A percentile compares a stretch with the other conserved stretches of the same genome.
phyloP scores from a whole-genome alignment of 2,888 invertebrate genomes.

The Teinopalpus imperialis region DNA sequence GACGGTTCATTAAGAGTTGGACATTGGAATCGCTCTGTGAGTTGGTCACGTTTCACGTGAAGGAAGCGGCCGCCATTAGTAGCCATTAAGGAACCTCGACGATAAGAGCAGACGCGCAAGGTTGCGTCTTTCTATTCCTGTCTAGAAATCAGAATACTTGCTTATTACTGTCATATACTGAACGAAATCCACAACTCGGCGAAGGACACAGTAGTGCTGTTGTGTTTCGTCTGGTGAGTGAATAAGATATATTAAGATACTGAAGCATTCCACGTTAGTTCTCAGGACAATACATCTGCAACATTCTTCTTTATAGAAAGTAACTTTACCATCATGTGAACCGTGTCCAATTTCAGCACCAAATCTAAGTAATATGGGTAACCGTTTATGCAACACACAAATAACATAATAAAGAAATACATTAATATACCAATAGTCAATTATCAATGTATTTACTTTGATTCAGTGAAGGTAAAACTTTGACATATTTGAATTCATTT shows the following conservation, averaged over 20 bases:
- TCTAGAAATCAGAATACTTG: background rate
- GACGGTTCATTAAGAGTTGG: conserved; percentile 32
- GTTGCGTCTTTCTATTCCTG: conserved; percentile 17
- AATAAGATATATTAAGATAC: too few relatives aligned
- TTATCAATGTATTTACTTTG: background rate
- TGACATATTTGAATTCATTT: conserved; percentile 4
- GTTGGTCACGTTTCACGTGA: conserved; percentile 40
- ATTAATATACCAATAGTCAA: background rate
- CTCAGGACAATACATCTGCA: too few relatives aligned
- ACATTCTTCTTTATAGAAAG: too few relatives aligned
- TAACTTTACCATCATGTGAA: too few relatives aligned
- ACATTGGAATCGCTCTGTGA: conserved; percentile 5
- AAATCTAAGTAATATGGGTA: too few relatives aligned
- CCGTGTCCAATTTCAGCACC: too few relatives aligned
- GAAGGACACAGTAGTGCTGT: too few relatives aligned
- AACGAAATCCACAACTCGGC: too few relatives aligned
- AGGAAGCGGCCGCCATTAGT: conserved; percentile 57
- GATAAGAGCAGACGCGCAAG: conserved; percentile 32
- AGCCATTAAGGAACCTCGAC: conserved; percentile 42
- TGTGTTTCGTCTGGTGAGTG: too few relatives aligned
- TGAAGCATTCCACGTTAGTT: too few relatives aligned
- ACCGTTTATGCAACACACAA: too few relatives aligned
- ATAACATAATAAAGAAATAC: background rate
- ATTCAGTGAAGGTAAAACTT: conserved; percentile 5
- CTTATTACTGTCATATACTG: too few relatives aligned